phyloP scores from a whole-genome alignment of 2,113 vertebrate genomes.

The Chinchilla lanigera region DNA sequence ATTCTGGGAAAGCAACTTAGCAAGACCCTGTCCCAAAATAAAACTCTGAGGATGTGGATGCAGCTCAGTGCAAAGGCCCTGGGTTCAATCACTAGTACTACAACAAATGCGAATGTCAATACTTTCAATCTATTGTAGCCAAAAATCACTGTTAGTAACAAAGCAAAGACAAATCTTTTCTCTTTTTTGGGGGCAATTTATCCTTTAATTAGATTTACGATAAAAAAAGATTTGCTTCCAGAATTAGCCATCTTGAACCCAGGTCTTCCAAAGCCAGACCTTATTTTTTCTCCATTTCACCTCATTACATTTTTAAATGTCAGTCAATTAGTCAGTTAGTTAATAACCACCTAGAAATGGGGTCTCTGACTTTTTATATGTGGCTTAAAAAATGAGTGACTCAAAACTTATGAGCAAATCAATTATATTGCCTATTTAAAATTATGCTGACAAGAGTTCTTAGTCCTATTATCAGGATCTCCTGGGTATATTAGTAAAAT shows the following conservation, averaged over 20 bases:
- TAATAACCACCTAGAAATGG: slow-evolving; percentile 26
- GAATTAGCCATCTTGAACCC: background rate
- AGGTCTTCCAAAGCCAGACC: background rate
- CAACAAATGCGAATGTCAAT: background rate
- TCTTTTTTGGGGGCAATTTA: background rate
- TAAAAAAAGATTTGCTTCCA: background rate
- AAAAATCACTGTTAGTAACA: background rate
- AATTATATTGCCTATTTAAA: background rate
- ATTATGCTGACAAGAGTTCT: slow-evolving; percentile 1
- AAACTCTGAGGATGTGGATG: background rate
- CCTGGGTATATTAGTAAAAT: slow-evolving; percentile 28
- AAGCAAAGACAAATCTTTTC: background rate
- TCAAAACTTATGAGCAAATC: slow-evolving; percentile 9
- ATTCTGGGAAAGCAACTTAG: background rate
- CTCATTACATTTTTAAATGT: background rate
- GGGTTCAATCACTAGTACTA: background rate
- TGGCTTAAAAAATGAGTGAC: slow-evolving; percentile 11
- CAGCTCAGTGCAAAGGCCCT: background rate
- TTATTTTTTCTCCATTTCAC: background rate
- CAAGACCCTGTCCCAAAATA: background rate
- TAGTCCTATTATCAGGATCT: background rate
- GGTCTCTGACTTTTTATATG: background rate
- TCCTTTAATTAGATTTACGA: background rate
- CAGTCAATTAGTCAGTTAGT: background rate
- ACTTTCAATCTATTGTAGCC: background rate